Conservation (phyloP, 2,113 vertebrate genomes). For the Heteronetta atricapilla region DNA sequence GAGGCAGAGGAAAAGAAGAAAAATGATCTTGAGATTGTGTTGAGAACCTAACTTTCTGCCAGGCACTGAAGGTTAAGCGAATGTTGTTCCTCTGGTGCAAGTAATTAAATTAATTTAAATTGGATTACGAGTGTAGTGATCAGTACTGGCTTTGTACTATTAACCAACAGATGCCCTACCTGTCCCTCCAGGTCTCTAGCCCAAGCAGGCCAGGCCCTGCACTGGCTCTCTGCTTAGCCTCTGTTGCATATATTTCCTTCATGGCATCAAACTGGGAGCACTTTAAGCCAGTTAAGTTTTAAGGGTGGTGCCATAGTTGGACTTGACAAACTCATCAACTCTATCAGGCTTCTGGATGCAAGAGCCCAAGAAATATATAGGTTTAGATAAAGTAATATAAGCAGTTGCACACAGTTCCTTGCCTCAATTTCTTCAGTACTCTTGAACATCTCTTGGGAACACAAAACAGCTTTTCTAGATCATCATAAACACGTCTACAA, state of each 20-base stretch:
- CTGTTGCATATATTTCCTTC: not conserved
- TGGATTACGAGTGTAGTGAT: not conserved
- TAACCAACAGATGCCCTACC: not conserved
- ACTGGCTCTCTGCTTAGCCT: not conserved
- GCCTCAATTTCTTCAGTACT: not conserved
- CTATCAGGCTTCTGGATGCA: not conserved
- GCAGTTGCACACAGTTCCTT: not conserved
- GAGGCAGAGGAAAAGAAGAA: not conserved
- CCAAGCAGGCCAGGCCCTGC: not conserved
- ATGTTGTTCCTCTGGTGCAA: not conserved
- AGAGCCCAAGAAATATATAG: not conserved
- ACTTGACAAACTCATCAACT: not conserved
- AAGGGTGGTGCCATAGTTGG: not conserved
- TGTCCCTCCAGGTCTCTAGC: not conserved
- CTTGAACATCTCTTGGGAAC: not conserved
- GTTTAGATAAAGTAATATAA: not conserved
- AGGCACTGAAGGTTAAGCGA: not conserved
- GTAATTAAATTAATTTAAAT: not conserved
- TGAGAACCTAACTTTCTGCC: not conserved
- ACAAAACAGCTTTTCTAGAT: not conserved
- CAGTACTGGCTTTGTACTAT: not conserved
- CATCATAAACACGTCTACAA: not conserved
- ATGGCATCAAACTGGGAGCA: not conserved
- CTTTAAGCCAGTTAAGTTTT: not conserved
- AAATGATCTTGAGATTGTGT: not conserved